Evolutionary conservation across 1,140 invertebrate species (phyloP), one percentile per base, ranked within the genome.

Genomic region (Drosophila chauvacae): DNA sequence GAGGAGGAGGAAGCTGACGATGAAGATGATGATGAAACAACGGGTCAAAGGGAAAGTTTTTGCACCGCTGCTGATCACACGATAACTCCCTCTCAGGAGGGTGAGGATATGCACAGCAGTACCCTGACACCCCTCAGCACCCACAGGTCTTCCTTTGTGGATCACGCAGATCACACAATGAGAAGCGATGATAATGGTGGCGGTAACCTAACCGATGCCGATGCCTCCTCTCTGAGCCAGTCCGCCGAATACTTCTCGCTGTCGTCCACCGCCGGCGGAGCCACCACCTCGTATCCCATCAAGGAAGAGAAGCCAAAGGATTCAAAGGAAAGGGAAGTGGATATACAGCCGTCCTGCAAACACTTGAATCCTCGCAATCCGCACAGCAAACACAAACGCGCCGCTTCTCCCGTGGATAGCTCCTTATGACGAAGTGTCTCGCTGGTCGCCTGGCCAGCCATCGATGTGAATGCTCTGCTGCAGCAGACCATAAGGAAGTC

Each of bases 381-480:
- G 18, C 66, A 55, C 20, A 58, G 35, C 23, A 62, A 78, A n/a
- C 86, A 90, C 47, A 92, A 91, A 55, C 79, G 70, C 33, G 62
- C 41, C 33, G 42, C 69, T 7, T 81, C 83, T 30, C 81, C 83
- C 3, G 39, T 88, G 35, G 85, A 92, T 16, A 71, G 72, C 56
- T 81, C 90, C 53, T 92, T 92, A 92, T 92, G 92, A 92, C 92
- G 90, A 90, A 92, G 92, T 75, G 91, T 92, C 66, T 92, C 92
- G 91, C 92, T 92, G 92, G 91, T 92, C 91, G 79, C 91, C 18
- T 92, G 92, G 92, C 92, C 92, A 92, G 92, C 91, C 45, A 92
- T 92, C 62, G 91, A 92, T 87, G 80, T 92, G 16, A 92, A 92
- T 41, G 85, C 87, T 30, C 41, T 92, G 61, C 77, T 92, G 58